These are phyloP conservation scores for Pangasius krempfi DNA, from an alignment of 2,797 vertebrate species.

Conservation along the genomic window DNA sequence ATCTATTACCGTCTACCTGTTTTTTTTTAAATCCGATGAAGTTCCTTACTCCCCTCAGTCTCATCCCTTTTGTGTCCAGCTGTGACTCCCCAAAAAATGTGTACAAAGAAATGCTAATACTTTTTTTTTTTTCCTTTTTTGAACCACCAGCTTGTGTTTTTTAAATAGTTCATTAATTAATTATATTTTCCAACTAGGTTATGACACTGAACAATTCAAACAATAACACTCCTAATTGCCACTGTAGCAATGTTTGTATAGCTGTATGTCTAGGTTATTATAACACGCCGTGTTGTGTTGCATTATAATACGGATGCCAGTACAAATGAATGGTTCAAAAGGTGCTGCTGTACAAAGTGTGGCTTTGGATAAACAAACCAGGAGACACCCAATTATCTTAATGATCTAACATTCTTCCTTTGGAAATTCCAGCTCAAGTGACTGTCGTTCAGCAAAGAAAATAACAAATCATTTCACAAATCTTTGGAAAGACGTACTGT, in stretches of 20 bases:
- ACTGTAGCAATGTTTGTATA: neutral
- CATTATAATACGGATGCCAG: neutral
- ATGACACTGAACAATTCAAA: neutral
- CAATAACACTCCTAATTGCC: neutral
- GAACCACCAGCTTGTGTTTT: neutral
- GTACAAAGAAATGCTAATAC: neutral
- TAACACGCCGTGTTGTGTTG: neutral
- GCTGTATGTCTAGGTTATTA: neutral
- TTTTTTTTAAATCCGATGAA: neutral
- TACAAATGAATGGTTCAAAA: neutral
- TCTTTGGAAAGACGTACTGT: neutral
- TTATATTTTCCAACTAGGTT: no score
- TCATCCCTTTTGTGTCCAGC: neutral
- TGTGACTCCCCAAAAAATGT: neutral
- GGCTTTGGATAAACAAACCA: slow-evolving; percentile 6
- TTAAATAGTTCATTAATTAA: neutral
- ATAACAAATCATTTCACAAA: neutral
- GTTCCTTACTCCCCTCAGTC: neutral
- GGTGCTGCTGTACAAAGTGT: neutral
- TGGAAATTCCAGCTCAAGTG: neutral
- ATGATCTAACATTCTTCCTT: neutral
- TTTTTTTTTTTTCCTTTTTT: no score
- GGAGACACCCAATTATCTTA: neutral
- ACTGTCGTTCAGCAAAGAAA: neutral
- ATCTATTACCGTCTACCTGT: neutral